Base-by-base conservation (phyloP, 1,140 invertebrate species). In the Scaptomyza hsui region DNA sequence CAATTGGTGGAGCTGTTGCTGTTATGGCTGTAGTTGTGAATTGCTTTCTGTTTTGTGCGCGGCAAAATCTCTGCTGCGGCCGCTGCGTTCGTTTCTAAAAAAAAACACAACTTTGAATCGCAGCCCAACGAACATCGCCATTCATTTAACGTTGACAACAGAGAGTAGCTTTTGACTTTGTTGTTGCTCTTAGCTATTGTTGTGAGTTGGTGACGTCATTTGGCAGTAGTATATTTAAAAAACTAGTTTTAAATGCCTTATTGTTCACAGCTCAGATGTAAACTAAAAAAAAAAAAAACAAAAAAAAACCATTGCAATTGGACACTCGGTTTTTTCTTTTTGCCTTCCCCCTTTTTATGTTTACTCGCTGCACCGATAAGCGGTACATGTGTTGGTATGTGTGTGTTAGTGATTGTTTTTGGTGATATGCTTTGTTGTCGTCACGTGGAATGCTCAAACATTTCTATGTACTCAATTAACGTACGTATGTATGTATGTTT, bases 171-270 rank as follows among this genome's bases (percentile, higher is more conserved):
- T 71, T 64, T 61, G 57, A 42, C 72, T 49, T 60, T 70, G 45
- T 75, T 68, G 68, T 76, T 75, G 65, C 75, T 78, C 60, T 70
- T 56, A 35, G 29, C 42, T 71, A 70, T 78, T 75, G 77, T 68
- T 59, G 41, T 68, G 21, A 15, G 37, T 60, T 71, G 82, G 78
- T 86, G 81, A 86, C 81, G 81, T 86, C 81, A 86, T 52, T 57
- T 64, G 41, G 24, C 53, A 41, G 32, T 52, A 42, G 65, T 74
- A 74, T 78, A 52, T 85, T 75, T 68, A 75, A 85, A 82, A 37
- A 86, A 81, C 77, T 88, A 53, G 81, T 88, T 86, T 77, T 29
- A 67, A 78, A 69, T 61, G 51, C 32, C 60, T 62, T 70, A 76
- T 86, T 78, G 73, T 88, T 64, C 59, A 47, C 55, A 68, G 41